Evolutionary conservation across 1,140 invertebrate species (phyloP).

Genomic region (Pectinophora gossypiella): DNA sequence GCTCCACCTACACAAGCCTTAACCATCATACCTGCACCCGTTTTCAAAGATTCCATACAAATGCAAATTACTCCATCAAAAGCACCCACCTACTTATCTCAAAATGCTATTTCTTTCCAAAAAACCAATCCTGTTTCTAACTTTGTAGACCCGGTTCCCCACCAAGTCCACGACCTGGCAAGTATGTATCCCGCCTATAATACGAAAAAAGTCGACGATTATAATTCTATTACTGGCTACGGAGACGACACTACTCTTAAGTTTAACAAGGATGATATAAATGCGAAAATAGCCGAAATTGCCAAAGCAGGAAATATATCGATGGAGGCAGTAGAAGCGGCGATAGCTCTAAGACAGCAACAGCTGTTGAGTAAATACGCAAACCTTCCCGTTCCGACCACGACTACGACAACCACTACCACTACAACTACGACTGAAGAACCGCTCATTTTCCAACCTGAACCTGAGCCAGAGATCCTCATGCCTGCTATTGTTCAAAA

Average conservation of each 20-base stretch:
- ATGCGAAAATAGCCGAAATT: constrained; percentile 69
- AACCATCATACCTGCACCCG: constrained; percentile 54
- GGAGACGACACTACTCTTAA: constrained; percentile 59
- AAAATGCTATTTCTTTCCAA: constrained; percentile 38
- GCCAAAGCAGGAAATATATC: constrained; percentile 83
- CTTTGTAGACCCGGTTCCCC: constrained; percentile 67
- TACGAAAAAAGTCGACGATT: constrained; percentile 68
- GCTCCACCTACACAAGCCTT: constrained; percentile 55
- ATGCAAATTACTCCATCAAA: constrained; percentile 25
- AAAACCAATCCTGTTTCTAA: constrained; percentile 64
- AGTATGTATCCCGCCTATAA: constrained; percentile 45
- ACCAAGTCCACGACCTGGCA: constrained; percentile 57
- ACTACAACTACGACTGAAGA: constrained; percentile 58
- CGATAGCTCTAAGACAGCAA: constrained; percentile 81
- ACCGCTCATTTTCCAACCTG: constrained; percentile 46
- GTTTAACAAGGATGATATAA: constrained; percentile 64
- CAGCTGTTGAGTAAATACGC: constrained; percentile 78
- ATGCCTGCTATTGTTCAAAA: constrained; percentile 44
- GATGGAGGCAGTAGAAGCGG: constrained; percentile 83
- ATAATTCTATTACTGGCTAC: constrained; percentile 65
- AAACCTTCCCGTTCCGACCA: constrained; percentile 63
- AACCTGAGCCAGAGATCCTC: constrained; percentile 57
- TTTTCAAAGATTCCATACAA: constrained; percentile 41
- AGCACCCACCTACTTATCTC: constrained; percentile 24
- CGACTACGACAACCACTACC: constrained; percentile 69